A percentile compares a stretch with the other conserved stretches of the same genome.
Conservation (phyloP, 1,140 invertebrate genomes). For the Maniola jurtina region DNA sequence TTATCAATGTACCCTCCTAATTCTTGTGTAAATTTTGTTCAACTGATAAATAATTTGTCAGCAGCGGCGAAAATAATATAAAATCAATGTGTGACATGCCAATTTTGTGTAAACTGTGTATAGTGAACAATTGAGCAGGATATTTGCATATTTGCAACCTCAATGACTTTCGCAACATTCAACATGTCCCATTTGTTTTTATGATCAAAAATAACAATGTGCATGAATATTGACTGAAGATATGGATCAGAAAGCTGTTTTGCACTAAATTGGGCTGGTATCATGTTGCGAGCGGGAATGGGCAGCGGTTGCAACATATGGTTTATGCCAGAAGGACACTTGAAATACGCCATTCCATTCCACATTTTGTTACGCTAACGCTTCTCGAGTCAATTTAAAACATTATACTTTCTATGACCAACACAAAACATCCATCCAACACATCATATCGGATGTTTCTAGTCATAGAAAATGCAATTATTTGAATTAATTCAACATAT, state of each 20-base stretch:
- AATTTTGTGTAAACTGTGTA: conserved; percentile 44
- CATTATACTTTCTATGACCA: too few species aligned
- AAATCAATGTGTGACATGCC: conserved; percentile 59
- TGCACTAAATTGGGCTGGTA: conserved; percentile 16
- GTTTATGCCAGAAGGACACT: background rate
- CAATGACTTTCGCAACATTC: background rate
- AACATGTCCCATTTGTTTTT: conserved; percentile 6
- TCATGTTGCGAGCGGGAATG: conserved; percentile 32
- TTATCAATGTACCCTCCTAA: conserved; percentile 5
- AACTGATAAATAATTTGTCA: conserved; percentile 16
- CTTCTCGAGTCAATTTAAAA: too few species aligned
- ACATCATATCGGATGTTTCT: too few species aligned
- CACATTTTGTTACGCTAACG: too few species aligned
- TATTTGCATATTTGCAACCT: conserved; percentile 16
- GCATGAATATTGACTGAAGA: conserved; percentile 10
- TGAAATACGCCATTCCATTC: too few species aligned
- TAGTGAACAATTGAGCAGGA: conserved; percentile 11
- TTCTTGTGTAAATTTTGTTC: background rate
- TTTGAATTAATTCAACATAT: too few species aligned
- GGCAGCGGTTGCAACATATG: conserved; percentile 36
- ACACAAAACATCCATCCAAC: too few species aligned
- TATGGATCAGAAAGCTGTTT: conserved; percentile 21
- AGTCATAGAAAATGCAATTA: too few species aligned
- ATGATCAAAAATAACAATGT: conserved; percentile 21
- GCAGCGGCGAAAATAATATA: conserved; percentile 66